These are phyloP conservation scores for Phenganax stokvisi DNA, from an alignment of 92 coral and sea anemone species.

Conservation along the genomic window DNA sequence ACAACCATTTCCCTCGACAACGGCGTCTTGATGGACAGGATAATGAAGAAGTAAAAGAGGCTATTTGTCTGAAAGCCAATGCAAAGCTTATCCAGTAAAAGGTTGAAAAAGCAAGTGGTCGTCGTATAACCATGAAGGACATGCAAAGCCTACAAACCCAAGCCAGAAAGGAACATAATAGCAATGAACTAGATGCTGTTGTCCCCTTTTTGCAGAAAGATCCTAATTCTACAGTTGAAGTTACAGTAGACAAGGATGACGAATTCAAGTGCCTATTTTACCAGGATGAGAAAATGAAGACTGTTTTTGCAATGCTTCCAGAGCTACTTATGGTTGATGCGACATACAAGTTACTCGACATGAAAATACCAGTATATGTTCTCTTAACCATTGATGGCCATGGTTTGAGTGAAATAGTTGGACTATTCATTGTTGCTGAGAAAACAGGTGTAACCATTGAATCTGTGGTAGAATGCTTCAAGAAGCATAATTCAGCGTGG, in stretches of 20 bases:
- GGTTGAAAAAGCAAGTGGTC: not conserved
- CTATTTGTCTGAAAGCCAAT: conserved; percentile 2
- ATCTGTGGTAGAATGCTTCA: conserved; percentile 44
- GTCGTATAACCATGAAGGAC: conserved; percentile 15
- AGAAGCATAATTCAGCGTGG: conserved; percentile 45
- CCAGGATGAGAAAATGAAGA: conserved; percentile 47
- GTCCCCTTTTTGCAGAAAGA: conserved; percentile 2
- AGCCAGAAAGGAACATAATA: conserved; percentile 23
- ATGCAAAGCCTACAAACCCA: conserved; percentile 9
- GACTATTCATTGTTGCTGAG: conserved; percentile 47
- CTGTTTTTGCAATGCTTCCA: conserved; percentile 26
- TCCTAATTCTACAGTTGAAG: conserved; percentile 37
- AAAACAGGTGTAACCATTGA: conserved; percentile 45
- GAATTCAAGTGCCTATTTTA: conserved; percentile 45
- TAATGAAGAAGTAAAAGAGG: conserved; percentile 14
- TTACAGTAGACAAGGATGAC: conserved; percentile 42
- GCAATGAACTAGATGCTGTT: conserved; percentile 15
- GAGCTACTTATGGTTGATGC: conserved; percentile 48
- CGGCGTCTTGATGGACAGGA: conserved; percentile 3
- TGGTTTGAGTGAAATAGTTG: conserved; percentile 46
- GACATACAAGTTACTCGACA: conserved; percentile 42
- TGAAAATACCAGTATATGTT: conserved; percentile 49
- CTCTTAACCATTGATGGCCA: conserved; percentile 49
- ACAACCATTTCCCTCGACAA: conserved; percentile 14
- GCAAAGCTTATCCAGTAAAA: conserved; percentile 6